These are phyloP conservation scores for Agrilus cyanescens DNA, from an alignment of 2,888 invertebrate species.

Conservation along the genomic window DNA sequence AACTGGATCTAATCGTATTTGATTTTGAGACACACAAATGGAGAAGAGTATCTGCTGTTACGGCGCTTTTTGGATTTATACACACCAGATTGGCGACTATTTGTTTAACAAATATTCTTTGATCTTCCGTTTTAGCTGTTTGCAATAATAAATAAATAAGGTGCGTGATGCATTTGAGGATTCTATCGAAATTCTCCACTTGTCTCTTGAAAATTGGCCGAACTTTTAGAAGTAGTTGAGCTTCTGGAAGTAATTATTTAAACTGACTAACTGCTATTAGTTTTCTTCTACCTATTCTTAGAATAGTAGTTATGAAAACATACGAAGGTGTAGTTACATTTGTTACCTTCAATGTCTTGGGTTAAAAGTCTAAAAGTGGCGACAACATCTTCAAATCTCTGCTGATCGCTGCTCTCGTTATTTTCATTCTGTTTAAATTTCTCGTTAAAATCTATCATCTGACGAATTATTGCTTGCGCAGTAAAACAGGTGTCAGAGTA, in stretches of 20 bases:
- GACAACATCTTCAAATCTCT: conserved; percentile 57
- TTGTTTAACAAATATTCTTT: conserved; percentile 36
- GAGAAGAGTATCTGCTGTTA: conserved; percentile 66
- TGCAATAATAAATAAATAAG: conserved; percentile 58
- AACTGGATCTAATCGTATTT: conserved; percentile 66
- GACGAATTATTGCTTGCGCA: conserved; percentile 72
- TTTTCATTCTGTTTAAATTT: conserved; percentile 43
- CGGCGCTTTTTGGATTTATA: conserved; percentile 54
- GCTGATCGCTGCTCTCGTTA: conserved; percentile 39
- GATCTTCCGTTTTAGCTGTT: conserved; percentile 42
- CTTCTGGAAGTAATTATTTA: conserved; percentile 32
- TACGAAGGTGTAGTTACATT: neutral
- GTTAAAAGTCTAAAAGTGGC: conserved; percentile 58
- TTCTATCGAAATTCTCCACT: conserved; percentile 70
- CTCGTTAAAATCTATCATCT: conserved; percentile 63
- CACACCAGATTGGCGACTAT: conserved; percentile 46
- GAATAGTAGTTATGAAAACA: neutral
- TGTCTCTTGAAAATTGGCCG: conserved; percentile 66
- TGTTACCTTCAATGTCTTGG: conserved; percentile 42
- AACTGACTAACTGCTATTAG: neutral
- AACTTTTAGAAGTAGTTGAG: conserved; percentile 39
- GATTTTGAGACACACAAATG: conserved; percentile 71
- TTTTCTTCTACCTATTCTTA: too few relatives aligned
- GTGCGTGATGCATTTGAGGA: conserved; percentile 68
- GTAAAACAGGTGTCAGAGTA: conserved; percentile 75